Evolutionary conservation across 2,797 vertebrate species (phyloP), one percentile per base, ranked within the genome.

Genomic region (Cynodonichthys magdalenae): DNA sequence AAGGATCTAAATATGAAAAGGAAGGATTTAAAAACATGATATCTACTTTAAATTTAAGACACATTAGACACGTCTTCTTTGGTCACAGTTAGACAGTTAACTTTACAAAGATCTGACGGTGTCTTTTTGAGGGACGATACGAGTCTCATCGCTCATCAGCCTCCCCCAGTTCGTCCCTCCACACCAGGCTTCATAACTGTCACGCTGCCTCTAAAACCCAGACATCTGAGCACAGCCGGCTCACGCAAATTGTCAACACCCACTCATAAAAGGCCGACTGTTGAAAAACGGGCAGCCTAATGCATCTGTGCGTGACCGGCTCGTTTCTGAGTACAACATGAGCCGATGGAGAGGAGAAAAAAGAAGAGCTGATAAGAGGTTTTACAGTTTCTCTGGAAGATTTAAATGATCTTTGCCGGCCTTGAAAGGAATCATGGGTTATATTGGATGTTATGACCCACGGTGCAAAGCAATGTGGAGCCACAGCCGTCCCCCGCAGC

Each of bases 231-330:
- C 66, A 15, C 12, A 55, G 76, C 68, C 72, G 45, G 70, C 81
- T 61, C 85, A 61, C 71, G 51, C 48, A 67, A 19, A 70, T 68
- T 90, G 83, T 91, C 89, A 92, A 87, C 90, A 89, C 87, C 85
- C 82, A 83, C 88, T 90, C 90, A 90, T 91, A 89, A 90, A 80
- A 69, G 63, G 71, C 55, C 0, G 69, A 55, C 83, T 82, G 90
- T 74, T 90, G 89, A 87, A 87, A 88, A 80, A 63, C 54, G 63
- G 77, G 74, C 78, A 51, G 81, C 44, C 63, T 82, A 82, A 88
- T 80, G 84, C 46, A 59, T 66, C 60, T 47, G 61, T 29, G 42
- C 28, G 48, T 58, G 69, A 66, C 61, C 46, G 64, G 47, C 42
- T 34, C 29, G 63, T 2, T 14, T 39, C 59, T 0, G 53, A 71